Evolutionary conservation across 2,888 invertebrate genomes (phyloP).

Genomic region (Tyria jacobaeae): DNA sequence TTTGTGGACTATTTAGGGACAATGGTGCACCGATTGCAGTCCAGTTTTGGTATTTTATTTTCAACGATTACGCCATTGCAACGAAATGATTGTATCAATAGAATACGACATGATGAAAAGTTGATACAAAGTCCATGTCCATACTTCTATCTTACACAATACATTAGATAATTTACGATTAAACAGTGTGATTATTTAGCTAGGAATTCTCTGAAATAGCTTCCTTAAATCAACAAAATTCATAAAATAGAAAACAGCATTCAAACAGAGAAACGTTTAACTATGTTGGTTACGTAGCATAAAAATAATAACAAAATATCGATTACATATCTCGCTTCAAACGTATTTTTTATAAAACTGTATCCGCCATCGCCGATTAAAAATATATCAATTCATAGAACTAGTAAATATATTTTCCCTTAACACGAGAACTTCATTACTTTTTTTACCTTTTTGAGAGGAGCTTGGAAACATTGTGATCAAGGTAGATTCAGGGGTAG

Average conservation of each 20-base stretch:
- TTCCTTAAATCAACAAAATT: no score
- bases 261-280: no score
- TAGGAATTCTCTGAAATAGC: no score
- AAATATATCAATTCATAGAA: background rate
- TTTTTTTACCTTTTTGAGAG: background rate
- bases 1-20: slow-evolving; percentile 78
- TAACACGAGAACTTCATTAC: background rate
- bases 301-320: no score
- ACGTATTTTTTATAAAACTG: no score
- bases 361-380: background rate
- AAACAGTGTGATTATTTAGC: background rate
- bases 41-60: slow-evolving; percentile 76
- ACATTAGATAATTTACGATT: background rate
- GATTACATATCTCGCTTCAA: no score
- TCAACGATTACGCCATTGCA: slow-evolving; percentile 74
- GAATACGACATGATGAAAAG: slow-evolving; percentile 60
- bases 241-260: no score
- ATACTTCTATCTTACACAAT: slow-evolving; percentile 40
- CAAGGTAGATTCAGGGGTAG: slow-evolving; percentile 17
- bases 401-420: background rate
- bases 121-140: slow-evolving; percentile 49
- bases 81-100: slow-evolving; percentile 73
- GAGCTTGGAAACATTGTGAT: background rate
- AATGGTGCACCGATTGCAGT: slow-evolving; percentile 79
- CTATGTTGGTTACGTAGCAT: no score